Conservation (phyloP, 2,888 invertebrate species). For the Gibbula magus region DNA sequence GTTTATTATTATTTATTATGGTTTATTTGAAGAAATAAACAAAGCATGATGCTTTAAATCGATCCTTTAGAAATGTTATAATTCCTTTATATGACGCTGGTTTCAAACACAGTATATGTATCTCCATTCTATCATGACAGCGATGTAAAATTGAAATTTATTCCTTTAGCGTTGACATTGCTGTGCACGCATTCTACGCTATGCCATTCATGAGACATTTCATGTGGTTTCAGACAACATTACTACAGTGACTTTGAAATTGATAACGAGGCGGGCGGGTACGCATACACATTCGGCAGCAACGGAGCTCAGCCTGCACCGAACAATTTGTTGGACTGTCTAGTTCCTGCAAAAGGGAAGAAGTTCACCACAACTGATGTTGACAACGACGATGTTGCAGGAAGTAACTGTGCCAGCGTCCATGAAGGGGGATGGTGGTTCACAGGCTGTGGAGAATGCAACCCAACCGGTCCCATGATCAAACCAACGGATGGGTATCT, state of each 20-base stretch:
- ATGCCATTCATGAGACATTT: too few species aligned
- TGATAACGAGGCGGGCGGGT: neutral
- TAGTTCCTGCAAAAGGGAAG: neutral
- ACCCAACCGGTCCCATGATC: neutral
- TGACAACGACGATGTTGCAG: neutral
- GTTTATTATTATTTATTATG: too few species aligned
- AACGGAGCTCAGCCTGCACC: neutral
- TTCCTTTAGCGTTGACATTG: too few species aligned
- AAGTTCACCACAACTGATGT: slow-evolving; percentile 1
- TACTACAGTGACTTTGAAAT: neutral
- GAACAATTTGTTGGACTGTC: neutral
- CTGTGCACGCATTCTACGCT: too few species aligned
- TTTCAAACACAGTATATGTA: too few species aligned
- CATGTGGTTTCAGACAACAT: neutral
- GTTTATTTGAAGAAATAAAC: too few species aligned
- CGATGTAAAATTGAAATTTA: too few species aligned
- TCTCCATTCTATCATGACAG: too few species aligned
- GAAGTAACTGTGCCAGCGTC: neutral
- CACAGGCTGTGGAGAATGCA: neutral
- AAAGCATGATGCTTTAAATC: too few species aligned
- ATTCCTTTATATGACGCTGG: too few species aligned
- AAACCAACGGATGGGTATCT: neutral
- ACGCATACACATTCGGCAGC: neutral
- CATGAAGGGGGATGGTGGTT: slow-evolving; percentile 12
- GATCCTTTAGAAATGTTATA: too few species aligned